These are phyloP conservation scores for Neoitamus cyanurus DNA, from an alignment of 2,888 invertebrate genomes.

Conservation along the genomic window DNA sequence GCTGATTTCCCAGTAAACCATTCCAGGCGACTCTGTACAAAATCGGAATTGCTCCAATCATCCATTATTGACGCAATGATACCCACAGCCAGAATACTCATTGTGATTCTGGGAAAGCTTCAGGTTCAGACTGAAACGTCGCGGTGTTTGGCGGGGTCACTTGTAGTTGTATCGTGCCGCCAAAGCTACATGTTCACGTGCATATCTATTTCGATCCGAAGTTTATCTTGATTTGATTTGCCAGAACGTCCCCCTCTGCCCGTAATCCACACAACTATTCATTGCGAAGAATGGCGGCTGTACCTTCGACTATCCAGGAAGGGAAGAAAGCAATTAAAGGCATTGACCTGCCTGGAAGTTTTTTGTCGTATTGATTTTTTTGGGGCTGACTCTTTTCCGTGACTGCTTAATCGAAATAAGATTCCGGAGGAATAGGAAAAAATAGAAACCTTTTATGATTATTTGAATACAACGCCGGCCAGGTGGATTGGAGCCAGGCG, in stretches of 20 bases:
- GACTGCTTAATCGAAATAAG: conserved; percentile 32
- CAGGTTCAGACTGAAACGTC: background rate
- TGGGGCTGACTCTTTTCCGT: background rate
- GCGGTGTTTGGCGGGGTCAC: background rate
- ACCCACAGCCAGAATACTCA: background rate
- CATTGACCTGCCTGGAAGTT: conserved; percentile 12
- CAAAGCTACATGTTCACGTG: conserved; percentile 27
- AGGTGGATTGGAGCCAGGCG: background rate
- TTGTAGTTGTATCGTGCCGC: conserved; percentile 9
- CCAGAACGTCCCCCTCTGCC: background rate
- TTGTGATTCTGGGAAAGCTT: conserved; percentile 14
- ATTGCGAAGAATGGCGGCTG: background rate
- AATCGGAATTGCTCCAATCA: background rate
- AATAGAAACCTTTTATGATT: conserved; percentile 17
- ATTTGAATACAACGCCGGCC: conserved; percentile 12
- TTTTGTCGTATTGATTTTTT: conserved; percentile 12
- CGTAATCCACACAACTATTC: background rate
- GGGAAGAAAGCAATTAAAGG: conserved; percentile 33
- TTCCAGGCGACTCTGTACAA: background rate
- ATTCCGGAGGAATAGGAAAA: background rate
- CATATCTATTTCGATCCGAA: conserved; percentile 3
- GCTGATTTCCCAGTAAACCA: background rate
- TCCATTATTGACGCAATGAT: background rate
- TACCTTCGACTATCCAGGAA: background rate
- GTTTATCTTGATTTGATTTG: conserved; percentile 25